phyloP scores from a whole-genome alignment of 2,113 vertebrate species.

The Passer montanus region DNA sequence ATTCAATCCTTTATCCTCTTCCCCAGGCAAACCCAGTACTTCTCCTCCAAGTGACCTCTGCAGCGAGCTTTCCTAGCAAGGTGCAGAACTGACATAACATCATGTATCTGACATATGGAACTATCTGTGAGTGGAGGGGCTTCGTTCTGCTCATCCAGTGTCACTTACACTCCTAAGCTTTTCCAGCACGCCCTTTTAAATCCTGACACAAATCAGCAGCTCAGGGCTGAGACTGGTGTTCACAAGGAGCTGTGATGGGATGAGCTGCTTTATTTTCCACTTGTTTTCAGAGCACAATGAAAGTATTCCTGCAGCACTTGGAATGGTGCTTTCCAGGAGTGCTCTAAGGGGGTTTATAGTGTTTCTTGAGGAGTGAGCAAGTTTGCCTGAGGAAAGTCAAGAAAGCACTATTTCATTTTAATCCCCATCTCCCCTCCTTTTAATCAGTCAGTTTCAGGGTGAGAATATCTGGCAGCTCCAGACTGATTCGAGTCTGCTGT shows the following conservation, averaged over 20 bases:
- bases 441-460: no score
- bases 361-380: background rate
- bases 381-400: background rate
- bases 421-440: background rate
- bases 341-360: background rate
- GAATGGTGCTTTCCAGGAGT: background rate
- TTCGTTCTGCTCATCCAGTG: background rate
- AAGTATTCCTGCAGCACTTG: background rate
- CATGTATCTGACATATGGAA: no score
- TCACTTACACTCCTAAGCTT: background rate
- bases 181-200: background rate
- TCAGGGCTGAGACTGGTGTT: background rate
- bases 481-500: no score
- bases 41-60: background rate
- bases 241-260: background rate
- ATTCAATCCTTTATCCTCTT: background rate
- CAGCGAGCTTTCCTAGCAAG: background rate
- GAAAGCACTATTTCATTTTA: background rate
- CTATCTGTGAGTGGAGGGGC: background rate
- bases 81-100: background rate
- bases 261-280: background rate
- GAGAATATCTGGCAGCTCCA: no score
- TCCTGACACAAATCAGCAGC: background rate
- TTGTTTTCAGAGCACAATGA: background rate
- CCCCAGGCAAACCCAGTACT: background rate